Evolutionary conservation across 2,797 vertebrate genomes (phyloP).

Genomic region (Trichosurus vulpecula): DNA sequence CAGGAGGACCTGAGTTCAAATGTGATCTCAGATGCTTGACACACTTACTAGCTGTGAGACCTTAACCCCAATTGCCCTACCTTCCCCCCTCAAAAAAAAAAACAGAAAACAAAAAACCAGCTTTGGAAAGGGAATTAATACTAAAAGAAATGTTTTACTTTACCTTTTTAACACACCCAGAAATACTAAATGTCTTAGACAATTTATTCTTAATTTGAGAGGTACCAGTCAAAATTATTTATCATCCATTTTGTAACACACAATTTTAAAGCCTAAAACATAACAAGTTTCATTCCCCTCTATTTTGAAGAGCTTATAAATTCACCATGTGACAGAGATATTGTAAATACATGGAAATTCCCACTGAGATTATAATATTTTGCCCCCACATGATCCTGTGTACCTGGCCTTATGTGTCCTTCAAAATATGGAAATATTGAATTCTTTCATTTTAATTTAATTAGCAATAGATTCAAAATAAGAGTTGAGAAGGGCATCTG

Average conservation of each 20-base stretch:
- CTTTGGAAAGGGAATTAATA: conserved; percentile 30
- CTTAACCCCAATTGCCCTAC: too few relatives aligned
- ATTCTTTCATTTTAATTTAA: conserved; percentile 57
- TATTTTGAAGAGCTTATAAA: background rate
- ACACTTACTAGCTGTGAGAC: too few relatives aligned
- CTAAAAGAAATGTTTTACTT: conserved; percentile 20
- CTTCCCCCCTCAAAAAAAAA: too few relatives aligned
- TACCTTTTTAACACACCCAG: background rate
- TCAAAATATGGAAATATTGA: conserved; percentile 47
- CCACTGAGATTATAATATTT: background rate
- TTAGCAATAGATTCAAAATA: conserved; percentile 49
- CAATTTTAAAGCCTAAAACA: background rate
- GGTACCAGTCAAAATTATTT: background rate
- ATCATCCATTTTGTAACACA: background rate
- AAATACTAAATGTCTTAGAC: conserved; percentile 6
- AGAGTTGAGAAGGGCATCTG: conserved; percentile 68
- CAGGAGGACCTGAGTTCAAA: too few relatives aligned
- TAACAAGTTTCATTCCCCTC: background rate
- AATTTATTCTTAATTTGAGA: conserved; percentile 31
- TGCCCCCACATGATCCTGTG: background rate
- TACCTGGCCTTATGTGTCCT: conserved; percentile 7
- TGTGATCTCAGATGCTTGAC: too few relatives aligned
- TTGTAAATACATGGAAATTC: background rate
- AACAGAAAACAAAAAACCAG: background rate
- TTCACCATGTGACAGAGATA: background rate